Evolutionary conservation across 2,888 invertebrate species (phyloP).

Genomic region (Nowickia ferox): DNA sequence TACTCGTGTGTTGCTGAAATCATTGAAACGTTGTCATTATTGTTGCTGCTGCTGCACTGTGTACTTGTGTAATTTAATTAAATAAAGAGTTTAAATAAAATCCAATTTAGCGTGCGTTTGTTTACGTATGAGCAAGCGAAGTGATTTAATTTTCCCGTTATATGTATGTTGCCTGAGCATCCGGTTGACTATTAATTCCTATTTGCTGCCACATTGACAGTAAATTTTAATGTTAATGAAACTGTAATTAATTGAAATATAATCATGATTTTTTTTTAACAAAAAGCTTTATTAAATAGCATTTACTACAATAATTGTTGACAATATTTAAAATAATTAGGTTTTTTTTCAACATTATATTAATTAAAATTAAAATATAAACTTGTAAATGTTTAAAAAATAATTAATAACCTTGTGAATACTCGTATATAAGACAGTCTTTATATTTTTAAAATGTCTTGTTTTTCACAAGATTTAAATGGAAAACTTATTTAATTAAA

Average conservation of each 20-base stretch:
- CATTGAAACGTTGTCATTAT: background rate
- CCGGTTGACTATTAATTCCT: constrained; percentile 8
- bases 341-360: background rate
- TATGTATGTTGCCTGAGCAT: background rate
- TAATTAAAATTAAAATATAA: background rate
- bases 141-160: constrained; percentile 23
- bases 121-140: background rate
- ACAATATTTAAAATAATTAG: constrained; percentile 13
- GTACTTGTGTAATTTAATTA: background rate
- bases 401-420: background rate
- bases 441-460: background rate
- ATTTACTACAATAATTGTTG: constrained; percentile 11
- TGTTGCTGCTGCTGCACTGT: background rate
- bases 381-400: too few relatives aligned
- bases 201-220: constrained; percentile 5
- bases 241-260: constrained; percentile 50
- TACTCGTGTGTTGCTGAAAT: background rate
- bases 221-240: constrained; percentile 35
- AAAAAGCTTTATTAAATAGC: background rate
- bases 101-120: constrained; percentile 1
- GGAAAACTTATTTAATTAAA: constrained; percentile 49
- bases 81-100: constrained; percentile 3
- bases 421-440: background rate
- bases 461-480: background rate
- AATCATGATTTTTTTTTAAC: constrained; percentile 1